phyloP scores from a whole-genome alignment of 1,140 invertebrate species.

The Tetragnatha versicolor region DNA sequence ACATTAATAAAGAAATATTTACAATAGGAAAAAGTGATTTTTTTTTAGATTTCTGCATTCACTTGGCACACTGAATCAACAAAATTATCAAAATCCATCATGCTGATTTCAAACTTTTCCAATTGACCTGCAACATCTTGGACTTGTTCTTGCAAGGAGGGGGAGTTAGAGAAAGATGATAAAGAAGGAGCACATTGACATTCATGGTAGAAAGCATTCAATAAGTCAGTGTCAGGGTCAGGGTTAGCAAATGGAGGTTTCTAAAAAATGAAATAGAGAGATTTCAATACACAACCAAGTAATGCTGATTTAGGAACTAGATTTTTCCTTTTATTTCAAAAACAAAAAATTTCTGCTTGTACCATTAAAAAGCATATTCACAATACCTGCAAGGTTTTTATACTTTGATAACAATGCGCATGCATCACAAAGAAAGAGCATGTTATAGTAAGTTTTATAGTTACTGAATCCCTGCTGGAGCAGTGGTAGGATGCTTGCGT shows the following conservation, averaged over 20 bases:
- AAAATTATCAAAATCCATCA: constrained; percentile 75
- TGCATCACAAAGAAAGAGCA: too few species aligned
- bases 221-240: constrained; percentile 70
- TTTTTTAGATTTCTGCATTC: neutral
- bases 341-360: too few species aligned
- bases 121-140: constrained; percentile 76
- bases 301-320: too few species aligned
- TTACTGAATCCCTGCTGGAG: too few species aligned
- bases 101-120: constrained; percentile 76
- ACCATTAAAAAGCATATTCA: too few species aligned
- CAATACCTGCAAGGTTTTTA: too few species aligned
- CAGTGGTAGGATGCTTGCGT: too few species aligned
- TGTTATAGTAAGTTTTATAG: too few species aligned
- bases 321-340: too few species aligned
- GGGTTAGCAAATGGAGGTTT: constrained; percentile 69
- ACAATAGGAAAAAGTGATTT: neutral
- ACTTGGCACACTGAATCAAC: constrained; percentile 51
- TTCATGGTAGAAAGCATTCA: constrained; percentile 79
- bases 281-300: neutral
- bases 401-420: too few species aligned
- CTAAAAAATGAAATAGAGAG: constrained; percentile 57
- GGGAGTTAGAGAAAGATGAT: constrained; percentile 71
- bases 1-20: too few species aligned
- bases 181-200: constrained; percentile 79
- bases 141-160: constrained; percentile 71